Conservation (phyloP, 2,888 invertebrate species). For the Herminia tarsipennalis region DNA sequence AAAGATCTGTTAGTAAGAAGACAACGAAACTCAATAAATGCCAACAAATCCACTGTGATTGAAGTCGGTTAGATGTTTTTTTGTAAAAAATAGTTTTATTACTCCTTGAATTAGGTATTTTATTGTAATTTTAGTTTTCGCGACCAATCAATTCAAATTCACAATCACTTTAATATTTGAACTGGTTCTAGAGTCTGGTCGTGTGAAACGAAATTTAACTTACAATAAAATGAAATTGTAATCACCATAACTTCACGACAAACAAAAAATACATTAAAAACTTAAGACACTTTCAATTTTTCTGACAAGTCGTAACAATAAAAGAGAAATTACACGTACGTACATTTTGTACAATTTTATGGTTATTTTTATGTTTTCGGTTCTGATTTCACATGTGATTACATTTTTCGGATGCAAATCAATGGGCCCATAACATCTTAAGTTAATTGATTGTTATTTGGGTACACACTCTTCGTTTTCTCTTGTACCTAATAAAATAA, state of each 20-base stretch:
- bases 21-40: too few species aligned
- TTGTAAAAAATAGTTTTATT: too few species aligned
- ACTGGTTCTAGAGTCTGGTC: too few species aligned
- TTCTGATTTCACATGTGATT: slow-evolving; percentile 7
- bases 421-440: not conserved
- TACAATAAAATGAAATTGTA: slow-evolving; percentile 2
- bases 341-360: slow-evolving; percentile 3
- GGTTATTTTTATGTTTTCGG: not conserved
- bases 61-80: too few species aligned
- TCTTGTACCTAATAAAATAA: not conserved
- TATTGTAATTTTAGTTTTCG: too few species aligned
- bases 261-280: slow-evolving; percentile 8
- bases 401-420: slow-evolving; percentile 2
- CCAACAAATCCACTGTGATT: too few species aligned
- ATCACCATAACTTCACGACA: not conserved
- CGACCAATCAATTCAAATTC: too few species aligned
- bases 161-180: too few species aligned
- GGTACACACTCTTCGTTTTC: slow-evolving; percentile 1
- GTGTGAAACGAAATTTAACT: slow-evolving; percentile 11
- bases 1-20: too few species aligned
- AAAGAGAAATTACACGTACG: slow-evolving; percentile 15
- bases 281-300: slow-evolving; percentile 9
- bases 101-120: too few species aligned
- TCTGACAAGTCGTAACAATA: slow-evolving; percentile 10
- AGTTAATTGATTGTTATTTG: slow-evolving; percentile 3